Conservation (phyloP, 1,140 invertebrate species). For the Leguminivora glycinivorella region DNA sequence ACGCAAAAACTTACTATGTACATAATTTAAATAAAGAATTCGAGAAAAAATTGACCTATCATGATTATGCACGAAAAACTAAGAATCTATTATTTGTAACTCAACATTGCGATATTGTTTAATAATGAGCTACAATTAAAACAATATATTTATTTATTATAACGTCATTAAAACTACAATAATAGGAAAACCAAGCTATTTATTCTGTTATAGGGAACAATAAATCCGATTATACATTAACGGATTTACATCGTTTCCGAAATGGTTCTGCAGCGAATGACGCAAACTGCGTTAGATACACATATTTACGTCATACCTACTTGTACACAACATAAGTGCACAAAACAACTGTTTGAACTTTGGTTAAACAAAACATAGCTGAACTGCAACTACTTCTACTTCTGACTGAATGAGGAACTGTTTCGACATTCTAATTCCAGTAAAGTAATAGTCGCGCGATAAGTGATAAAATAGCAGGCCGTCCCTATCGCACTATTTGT, state of each 20-base stretch:
- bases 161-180: neutral
- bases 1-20: too few species aligned
- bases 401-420: too few species aligned
- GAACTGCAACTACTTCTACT: too few species aligned
- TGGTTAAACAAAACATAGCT: too few species aligned
- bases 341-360: too few species aligned
- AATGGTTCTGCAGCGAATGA: neutral
- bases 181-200: neutral
- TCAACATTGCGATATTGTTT: neutral
- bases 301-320: too few species aligned
- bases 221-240: neutral
- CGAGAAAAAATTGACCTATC: neutral
- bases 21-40: too few species aligned
- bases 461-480: too few species aligned
- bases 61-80: neutral
- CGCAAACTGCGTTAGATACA: neutral
- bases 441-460: too few species aligned
- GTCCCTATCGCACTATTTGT: too few species aligned
- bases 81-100: neutral
- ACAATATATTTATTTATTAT: neutral
- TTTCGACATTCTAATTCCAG: too few species aligned
- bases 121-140: neutral
- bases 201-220: neutral
- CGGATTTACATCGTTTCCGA: neutral
- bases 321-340: too few species aligned